Base-by-base conservation (phyloP, 2,797 vertebrate species). In the Orestias chungarensis region DNA sequence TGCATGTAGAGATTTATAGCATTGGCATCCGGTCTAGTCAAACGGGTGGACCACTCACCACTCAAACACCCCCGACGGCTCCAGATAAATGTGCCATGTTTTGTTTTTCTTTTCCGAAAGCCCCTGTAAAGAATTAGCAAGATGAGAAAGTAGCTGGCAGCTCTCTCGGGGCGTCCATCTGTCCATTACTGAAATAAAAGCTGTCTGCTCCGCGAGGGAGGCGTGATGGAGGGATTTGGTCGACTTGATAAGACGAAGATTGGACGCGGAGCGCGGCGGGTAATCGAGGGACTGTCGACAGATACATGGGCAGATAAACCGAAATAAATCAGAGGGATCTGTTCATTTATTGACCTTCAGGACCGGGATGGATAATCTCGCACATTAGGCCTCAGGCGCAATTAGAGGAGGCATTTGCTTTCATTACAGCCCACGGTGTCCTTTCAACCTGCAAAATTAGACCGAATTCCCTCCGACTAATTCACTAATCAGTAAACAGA, bases 111-210 rank as follows among this genome's bases (percentile, higher is more conserved):
- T 81, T 79, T 83, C 74, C 80, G 78, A 78, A 78, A 79, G 74
- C 78, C 68, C 82, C 82, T 83, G 84, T 82, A 88, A 87, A 87
- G 90, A 90, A 91, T 89, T 86, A 89, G 86, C 86, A 66, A 74
- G 88, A 86, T 88, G 91, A 88, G 87, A 86, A 84, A 87, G 87
- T 70, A 64, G 80, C 82, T 75, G 83, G 82, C 81, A 76, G 75
- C 74, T 85, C 85, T 90, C 87, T 79, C 33, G 70, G 85, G 89
- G 82, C 79, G 81, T 89, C 90, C 90, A 91, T 92, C 90, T 91
- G 90, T 87, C 83, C 87, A 85, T 87, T 88, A 90, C 82, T 79
- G 90, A 76, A 89, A 85, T 84, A 85, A 90, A 83, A 88, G 82
- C 72, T 73, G 68, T 73, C 75, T 40, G 55, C 73, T 79, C n/a